Conservation (phyloP, 2,888 invertebrate genomes). For the Cerastis leucographa region DNA sequence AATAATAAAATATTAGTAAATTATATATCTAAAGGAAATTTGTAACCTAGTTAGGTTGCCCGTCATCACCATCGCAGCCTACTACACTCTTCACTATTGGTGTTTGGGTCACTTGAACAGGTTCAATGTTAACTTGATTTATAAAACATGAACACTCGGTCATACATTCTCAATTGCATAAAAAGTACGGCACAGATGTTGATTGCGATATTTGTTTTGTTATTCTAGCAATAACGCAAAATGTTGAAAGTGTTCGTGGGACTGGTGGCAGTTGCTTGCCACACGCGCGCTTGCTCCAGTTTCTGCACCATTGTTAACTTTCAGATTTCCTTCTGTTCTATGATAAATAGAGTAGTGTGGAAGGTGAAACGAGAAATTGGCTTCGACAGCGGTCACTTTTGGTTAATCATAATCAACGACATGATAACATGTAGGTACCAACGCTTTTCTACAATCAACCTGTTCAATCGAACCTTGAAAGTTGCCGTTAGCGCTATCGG, state of each 20-base stretch:
- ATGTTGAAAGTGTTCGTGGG: conserved; percentile 86
- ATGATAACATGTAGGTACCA: neutral
- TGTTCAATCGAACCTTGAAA: neutral
- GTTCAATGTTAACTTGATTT: neutral
- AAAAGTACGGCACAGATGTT: conserved; percentile 54
- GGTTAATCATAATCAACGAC: neutral
- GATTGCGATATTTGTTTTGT: conserved; percentile 72
- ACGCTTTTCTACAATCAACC: neutral
- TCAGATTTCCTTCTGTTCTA: conserved; percentile 70
- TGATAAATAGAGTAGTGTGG: conserved; percentile 48
- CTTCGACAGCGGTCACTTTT: conserved; percentile 3
- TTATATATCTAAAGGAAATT: neutral
- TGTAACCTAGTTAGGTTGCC: neutral
- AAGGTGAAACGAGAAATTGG: conserved; percentile 39
- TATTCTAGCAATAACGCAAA: conserved; percentile 68
- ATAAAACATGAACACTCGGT: conserved; percentile 4
- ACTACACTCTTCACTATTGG: neutral
- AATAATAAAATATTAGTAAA: neutral
- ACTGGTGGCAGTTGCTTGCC: conserved; percentile 76
- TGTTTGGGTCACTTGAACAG: conserved; percentile 6
- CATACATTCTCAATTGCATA: conserved; percentile 41
- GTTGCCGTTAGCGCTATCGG: neutral
- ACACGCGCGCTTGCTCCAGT: conserved; percentile 76
- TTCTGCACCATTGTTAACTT: conserved; percentile 78
- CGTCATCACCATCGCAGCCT: neutral